Base-by-base conservation (phyloP, 2,113 vertebrate genomes). In the Mionectes macconnelli region DNA sequence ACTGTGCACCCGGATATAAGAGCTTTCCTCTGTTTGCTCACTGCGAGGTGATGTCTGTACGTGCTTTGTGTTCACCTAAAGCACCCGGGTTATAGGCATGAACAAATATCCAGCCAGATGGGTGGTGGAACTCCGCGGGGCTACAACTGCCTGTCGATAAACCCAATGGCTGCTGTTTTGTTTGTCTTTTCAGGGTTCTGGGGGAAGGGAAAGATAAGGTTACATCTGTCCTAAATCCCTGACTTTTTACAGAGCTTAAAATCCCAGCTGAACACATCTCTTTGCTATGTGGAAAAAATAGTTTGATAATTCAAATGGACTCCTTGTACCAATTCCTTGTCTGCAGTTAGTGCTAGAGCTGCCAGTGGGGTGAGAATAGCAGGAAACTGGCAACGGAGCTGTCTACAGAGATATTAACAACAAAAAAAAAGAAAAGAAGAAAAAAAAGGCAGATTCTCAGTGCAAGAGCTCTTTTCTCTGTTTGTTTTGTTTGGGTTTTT, bases 181-280 rank as follows among this genome's bases (percentile, higher is more conserved):
- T 88, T 90, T 94, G 70, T 60, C 74, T 83, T 82, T 49, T 57
- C 55, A 16, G 14, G 14, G 25, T 62, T 94, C 72, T 83, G 39
- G 74, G 49, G 62, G 33, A 91, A 45, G 30, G 77, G 37, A 50
- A 87, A 93, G 91, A 91, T 93, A 85, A 91, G 63, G 50, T 83
- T 90, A 42, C 47, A 30, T 77, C 50, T 93, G 40, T 90, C 79
- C 55, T 80, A 79, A 85, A 93, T 84, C 40, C 40, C 2, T 39
- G n/a, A 28, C 72, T 70, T 93, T 68, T 84, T 88, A 12, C 47
- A 30, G 72, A 66, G 33, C 14, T 90, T 93, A 80, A 77, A 83
- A 85, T 73, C 50, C 50, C 52, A 44, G 55, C 68, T 89, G 83
- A 86, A 72, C 35, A 10, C 64, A 49, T 63, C n/a, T 52, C 49